Evolutionary conservation across 2,888 invertebrate species (phyloP), one percentile per base, ranked within the genome.

Genomic region (Ormyrus rosae): DNA sequence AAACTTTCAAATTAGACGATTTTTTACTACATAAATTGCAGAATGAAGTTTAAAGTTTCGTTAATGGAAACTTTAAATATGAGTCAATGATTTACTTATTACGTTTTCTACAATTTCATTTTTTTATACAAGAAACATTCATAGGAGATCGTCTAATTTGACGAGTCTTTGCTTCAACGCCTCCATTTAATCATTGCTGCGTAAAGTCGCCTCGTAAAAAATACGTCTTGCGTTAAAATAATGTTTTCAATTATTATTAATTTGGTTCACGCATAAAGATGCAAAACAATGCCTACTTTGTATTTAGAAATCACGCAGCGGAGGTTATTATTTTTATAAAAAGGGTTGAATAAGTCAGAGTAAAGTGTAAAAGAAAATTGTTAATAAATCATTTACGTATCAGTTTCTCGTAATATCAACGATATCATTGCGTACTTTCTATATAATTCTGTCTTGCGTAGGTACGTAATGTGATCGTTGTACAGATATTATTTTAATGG

Each of bases 291-390:
- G 58, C 58, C 45, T 46, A 65, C 34, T 65, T 65, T 60, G 51
- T 48, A 10, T n/a, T 48, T 3, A 72, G 68, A 34, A 10, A 34
- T 46, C 64, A 51, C 67, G 76, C 71, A 76, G 86, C 84, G 87
- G 86, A 89, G 89, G 88, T 88, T 90, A 88, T 90, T 90, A 90
- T 90, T 90, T 89, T 90, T 90, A 88, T 89, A 89, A 79, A 72
- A 74, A 78, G 60, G 58, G 51, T 81, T 78, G 10, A 78, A 61
- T 19, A 75, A 78, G 68, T 67, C 56, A 71, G 55, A 67, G 50
- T 19, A 60, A 78, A 53, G 45, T 5, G 45, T 55, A 67, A 77
- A 34, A 63, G 50, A 65, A 68, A 80, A 73, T 63, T 78, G 63
- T 72, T 67, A 11, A 63, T 53, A 58, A 78, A 63, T 75, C 50